A percentile compares a stretch with the other conserved stretches of the same genome.
These are phyloP conservation scores for Amblyraja radiata DNA, from an alignment of 2,797 vertebrate genomes.

Conservation along the genomic window DNA sequence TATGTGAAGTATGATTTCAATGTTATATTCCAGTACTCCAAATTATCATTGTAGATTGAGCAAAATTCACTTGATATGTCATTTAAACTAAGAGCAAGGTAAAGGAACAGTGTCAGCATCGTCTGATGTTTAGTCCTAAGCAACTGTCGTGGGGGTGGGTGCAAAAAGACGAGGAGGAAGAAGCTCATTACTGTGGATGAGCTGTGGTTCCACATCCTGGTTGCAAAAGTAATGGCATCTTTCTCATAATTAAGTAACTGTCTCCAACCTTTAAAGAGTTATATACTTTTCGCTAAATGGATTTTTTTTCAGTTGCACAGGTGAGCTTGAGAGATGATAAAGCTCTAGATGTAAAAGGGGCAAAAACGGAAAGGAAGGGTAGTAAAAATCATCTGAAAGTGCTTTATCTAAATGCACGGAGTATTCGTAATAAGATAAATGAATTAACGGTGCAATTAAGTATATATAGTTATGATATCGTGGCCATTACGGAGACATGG, in stretches of 20 bases:
- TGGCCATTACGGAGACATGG: too few relatives aligned
- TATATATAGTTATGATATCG: too few relatives aligned
- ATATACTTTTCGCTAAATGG: neutral
- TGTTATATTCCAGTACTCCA: neutral
- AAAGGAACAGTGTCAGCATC: neutral
- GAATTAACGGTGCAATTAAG: too few relatives aligned
- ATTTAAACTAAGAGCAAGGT: neutral
- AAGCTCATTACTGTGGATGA: slow-evolving; percentile 10
- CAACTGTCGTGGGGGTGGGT: neutral
- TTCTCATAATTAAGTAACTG: neutral
- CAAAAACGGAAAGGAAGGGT: too few relatives aligned
- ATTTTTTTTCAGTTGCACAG: slow-evolving; percentile 21
- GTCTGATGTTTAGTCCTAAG: neutral
- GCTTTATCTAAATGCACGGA: too few relatives aligned
- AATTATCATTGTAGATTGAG: slow-evolving; percentile 16
- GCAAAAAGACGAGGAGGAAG: neutral
- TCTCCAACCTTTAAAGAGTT: slow-evolving; percentile 5
- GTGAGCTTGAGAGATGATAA: neutral
- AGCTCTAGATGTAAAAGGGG: too few relatives aligned
- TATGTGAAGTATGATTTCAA: neutral
- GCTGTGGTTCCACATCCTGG: neutral
- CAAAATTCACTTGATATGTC: neutral
- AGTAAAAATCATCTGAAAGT: too few relatives aligned
- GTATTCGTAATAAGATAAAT: too few relatives aligned
- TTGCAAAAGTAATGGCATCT: neutral